A percentile compares a stretch with the other conserved stretches of the same genome.
Conservation (phyloP, 2,888 invertebrate genomes). For the Emmelina monodactyla region DNA sequence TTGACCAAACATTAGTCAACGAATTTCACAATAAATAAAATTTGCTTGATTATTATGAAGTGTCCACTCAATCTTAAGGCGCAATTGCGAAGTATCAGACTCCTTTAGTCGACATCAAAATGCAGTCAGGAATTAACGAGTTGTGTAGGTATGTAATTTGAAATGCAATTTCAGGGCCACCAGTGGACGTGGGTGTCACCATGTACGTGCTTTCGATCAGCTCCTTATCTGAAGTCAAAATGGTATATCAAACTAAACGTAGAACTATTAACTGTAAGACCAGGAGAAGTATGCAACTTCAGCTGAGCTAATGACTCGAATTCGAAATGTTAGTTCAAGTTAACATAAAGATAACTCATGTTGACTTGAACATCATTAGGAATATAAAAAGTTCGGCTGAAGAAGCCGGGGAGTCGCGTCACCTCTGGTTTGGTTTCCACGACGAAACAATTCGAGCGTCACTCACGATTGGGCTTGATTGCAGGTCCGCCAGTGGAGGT, state of each 20-base stretch:
- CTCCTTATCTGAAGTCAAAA: conserved; percentile 84
- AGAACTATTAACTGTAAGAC: conserved; percentile 10
- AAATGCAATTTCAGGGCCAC: conserved; percentile 71
- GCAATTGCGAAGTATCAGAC: too few relatives aligned
- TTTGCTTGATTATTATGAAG: too few relatives aligned
- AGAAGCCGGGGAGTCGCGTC: conserved; percentile 25
- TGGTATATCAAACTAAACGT: conserved; percentile 65
- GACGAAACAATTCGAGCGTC: conserved; percentile 27
- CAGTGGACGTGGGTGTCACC: conserved; percentile 82
- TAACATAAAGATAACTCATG: too few relatives aligned
- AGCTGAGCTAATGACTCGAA: conserved; percentile 27
- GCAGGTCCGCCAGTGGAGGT: conserved; percentile 97
- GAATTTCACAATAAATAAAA: too few relatives aligned
- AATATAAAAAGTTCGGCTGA: too few relatives aligned
- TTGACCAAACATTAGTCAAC: too few relatives aligned
- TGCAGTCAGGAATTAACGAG: too few relatives aligned
- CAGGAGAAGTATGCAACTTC: conserved; percentile 27
- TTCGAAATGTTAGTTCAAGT: too few relatives aligned
- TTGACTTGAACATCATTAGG: too few relatives aligned
- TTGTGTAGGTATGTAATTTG: conserved; percentile 14
- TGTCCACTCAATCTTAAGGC: too few relatives aligned
- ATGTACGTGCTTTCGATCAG: conserved; percentile 85
- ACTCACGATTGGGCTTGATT: conserved; percentile 68
- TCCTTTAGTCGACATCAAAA: too few relatives aligned
- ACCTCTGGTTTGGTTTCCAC: conserved; percentile 44